Evolutionary conservation across 2,797 vertebrate species (phyloP).

Genomic region (Phylloscopus collybita): DNA sequence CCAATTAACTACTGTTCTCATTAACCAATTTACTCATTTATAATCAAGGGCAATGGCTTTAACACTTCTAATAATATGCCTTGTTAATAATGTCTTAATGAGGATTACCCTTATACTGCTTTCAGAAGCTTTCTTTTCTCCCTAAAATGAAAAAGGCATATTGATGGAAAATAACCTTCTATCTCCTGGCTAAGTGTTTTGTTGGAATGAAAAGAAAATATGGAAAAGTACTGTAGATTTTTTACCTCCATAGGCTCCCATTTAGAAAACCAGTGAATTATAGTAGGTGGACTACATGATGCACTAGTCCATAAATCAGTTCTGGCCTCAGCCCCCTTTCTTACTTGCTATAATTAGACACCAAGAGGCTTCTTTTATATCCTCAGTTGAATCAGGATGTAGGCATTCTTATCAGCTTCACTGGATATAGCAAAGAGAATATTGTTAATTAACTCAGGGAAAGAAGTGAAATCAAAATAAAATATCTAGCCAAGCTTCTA

Average conservation of each 20-base stretch:
- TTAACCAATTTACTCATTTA: constrained; percentile 65
- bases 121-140: constrained; percentile 26
- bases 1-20: constrained; percentile 60
- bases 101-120: constrained; percentile 42
- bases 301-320: constrained; percentile 11
- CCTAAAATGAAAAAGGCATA: constrained; percentile 8
- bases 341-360: constrained; percentile 12
- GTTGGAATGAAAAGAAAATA: neutral
- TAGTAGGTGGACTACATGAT: neutral
- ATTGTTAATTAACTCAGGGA: neutral
- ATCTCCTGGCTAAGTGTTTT: neutral
- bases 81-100: constrained; percentile 55
- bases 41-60: constrained; percentile 56
- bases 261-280: constrained; percentile 6
- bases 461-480: neutral
- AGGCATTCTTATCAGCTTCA: neutral
- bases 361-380: neutral
- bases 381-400: neutral
- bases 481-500: neutral
- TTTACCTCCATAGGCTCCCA: neutral
- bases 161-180: constrained; percentile 20
- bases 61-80: constrained; percentile 48
- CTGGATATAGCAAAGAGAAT: neutral
- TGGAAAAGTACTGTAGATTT: neutral
- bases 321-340: neutral